Base-by-base conservation (phyloP, 2,797 vertebrate genomes). In the Halcyon badia region DNA sequence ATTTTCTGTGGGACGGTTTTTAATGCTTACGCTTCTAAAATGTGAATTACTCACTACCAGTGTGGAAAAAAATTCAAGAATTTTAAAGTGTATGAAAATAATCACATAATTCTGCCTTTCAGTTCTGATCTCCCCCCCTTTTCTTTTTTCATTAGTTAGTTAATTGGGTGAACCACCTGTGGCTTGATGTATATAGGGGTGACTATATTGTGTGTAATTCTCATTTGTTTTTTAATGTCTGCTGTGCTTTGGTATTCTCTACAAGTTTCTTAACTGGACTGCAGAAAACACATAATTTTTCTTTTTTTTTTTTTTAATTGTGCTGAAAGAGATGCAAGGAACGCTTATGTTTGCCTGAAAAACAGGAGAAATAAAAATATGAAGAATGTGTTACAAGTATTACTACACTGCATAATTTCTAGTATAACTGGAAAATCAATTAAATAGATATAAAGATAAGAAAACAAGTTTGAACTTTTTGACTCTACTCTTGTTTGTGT, bases 1-100 rank as follows among this genome's bases (percentile, higher is more conserved):
- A 76, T 89, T 96, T 97, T 96, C 65, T 77, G 54, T 82, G 56
- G 58, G 73, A 70, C 0, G 7, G 73, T 42, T 87, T 78, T 94
- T 92, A 77, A 87, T 75, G 22, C 12, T 79, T 73, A 24, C 73
- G 31, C 28, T 90, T 96, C 78, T 73, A 78, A 96, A 88, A 83
- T 10, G 3, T 82, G 42, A 91, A 82, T 33, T 87, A 71, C 68
- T 95, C 79, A 87, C 69, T 65, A 69, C 7, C 25, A 68, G 6
- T 44, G 61, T 39, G 28, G 33, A 70, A 95, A 89, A 90, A 87
- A 83, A 2, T 1, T 2, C 20, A 16, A 92, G 6, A 66, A 89
- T 71, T 83, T 87, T 71, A n/a, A 93, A 73, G 33, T 39, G 3
- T 10, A 66, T 42, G 26, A 81, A 91, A 95, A 94, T 69, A 92